Percentiles rank a stretch among this genome's conserved stretches.
phyloP scores from a whole-genome alignment of 1,140 invertebrate genomes.

The Drosophila nannoptera region DNA sequence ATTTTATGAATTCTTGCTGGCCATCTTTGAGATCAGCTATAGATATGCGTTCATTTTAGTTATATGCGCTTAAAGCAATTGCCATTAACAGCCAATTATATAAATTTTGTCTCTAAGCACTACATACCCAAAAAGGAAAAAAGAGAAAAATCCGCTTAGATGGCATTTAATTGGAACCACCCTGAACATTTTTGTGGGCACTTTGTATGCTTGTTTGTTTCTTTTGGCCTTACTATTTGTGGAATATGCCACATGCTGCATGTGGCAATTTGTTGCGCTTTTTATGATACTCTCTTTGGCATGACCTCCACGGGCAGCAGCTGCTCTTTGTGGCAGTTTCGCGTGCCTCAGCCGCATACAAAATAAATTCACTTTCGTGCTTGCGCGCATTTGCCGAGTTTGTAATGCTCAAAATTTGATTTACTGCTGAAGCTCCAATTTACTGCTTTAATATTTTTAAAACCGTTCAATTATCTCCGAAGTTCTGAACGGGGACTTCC shows the following conservation, averaged over 20 bases:
- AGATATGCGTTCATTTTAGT: too few relatives aligned
- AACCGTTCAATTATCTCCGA: neutral
- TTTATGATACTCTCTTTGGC: constrained; percentile 11
- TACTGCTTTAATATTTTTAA: neutral
- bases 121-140: too few relatives aligned
- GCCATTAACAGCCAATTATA: too few relatives aligned
- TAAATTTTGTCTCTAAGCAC: too few relatives aligned
- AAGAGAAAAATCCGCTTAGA: too few relatives aligned
- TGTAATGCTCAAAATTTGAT: constrained; percentile 17
- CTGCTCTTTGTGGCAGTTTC: neutral
- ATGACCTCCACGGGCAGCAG: neutral
- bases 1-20: too few relatives aligned
- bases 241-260: constrained; percentile 1
- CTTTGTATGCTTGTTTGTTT: neutral
- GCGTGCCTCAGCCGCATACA: neutral
- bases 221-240: neutral
- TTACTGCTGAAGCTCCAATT: neutral
- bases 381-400: constrained; percentile 13
- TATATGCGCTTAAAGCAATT: too few relatives aligned
- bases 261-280: constrained; percentile 3
- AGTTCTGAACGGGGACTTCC: neutral
- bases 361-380: constrained; percentile 30
- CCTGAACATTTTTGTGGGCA: neutral
- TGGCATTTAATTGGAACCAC: neutral
- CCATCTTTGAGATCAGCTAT: too few relatives aligned